A percentile compares a stretch with the other conserved stretches of the same genome.
Evolutionary conservation across 2,113 vertebrate genomes (phyloP).

Genomic region (Aramus guarauna): DNA sequence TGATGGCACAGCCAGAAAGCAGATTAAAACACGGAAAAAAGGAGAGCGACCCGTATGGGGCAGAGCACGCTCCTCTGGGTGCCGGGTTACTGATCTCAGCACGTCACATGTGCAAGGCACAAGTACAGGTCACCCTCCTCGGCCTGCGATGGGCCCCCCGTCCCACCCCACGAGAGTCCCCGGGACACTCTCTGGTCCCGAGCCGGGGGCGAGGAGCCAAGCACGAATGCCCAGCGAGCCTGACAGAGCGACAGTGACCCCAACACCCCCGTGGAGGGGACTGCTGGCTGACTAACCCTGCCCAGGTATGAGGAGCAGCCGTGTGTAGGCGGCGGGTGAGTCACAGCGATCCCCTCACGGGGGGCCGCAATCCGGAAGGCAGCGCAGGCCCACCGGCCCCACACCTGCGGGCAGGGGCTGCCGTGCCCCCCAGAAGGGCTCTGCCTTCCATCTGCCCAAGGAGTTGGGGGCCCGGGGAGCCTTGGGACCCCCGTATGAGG

Average conservation of each 20-base stretch:
- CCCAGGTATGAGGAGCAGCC: constrained; percentile 72
- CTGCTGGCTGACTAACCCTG: constrained; percentile 64
- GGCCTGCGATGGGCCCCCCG: fast-evolving
- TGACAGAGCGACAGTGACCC: neutral
- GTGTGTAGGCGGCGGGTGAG: constrained; percentile 41
- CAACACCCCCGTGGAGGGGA: neutral
- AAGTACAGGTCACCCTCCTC: neutral
- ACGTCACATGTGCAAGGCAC: neutral
- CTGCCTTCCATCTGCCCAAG: neutral
- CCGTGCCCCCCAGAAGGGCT: neutral
- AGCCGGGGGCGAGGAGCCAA: neutral
- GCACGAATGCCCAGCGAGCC: neutral
- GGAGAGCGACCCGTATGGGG: neutral
- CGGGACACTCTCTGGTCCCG: neutral
- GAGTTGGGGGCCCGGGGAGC: fast-evolving
- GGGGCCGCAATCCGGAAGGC: neutral
- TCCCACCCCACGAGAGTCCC: fast-evolving
- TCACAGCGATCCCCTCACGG: neutral
- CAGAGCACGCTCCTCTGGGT: neutral
- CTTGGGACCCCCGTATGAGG: neutral
- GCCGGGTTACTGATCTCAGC: neutral
- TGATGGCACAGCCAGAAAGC: neutral
- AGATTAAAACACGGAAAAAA: neutral
- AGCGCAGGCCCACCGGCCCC: neutral
- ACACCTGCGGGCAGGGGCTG: neutral